Base-by-base conservation (phyloP, 2,888 invertebrate species). In the Fabriciana adippe region DNA sequence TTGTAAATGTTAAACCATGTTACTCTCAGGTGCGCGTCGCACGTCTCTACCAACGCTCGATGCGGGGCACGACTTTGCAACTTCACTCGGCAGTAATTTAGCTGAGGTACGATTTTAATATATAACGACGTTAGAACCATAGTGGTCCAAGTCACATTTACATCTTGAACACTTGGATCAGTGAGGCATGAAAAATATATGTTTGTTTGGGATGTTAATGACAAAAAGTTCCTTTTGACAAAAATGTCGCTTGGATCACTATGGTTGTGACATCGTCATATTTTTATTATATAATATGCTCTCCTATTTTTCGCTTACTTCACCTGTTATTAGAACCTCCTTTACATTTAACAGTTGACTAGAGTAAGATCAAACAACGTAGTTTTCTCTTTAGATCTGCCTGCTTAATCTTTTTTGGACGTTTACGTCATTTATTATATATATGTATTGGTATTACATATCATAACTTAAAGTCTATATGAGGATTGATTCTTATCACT, bases 11-110 rank as follows among this genome's bases (percentile, higher is more conserved):
- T 83, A 86, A 78, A 88, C 79, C 79, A 90, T 91, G 91, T 88
- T 91, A 86, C 83, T 86, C 83, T 81, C 90, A 84, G 88, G 87
- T 81, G 82, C 81, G 74, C 79, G 81, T 31, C 88, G 88, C 80
- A 82, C 88, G 88, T 84, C 86, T 71, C 80, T 82, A 47, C 78
- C 81, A 67, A 75, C 79, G 65, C 72, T 76, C 8, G 64, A 68
- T 56, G 61, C 66, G 31, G 68, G 71, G 63, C 61, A 35, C 66
- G 55, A 48, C 73, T 76, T 77, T 69, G 70, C 80, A 70, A 74
- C 74, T 72, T 76, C 77, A 45, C 61, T 62, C 51, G 61, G 60
- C 57, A 60, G 57, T 57, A 47, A 67, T 53, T 59, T 67, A 56
- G 64, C 64, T 51, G 71, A 74, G 71, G 71, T 71, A 68, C 48